These are phyloP conservation scores for Tenrec ecaudatus DNA, from an alignment of 2,113 vertebrate species.

Conservation along the genomic window DNA sequence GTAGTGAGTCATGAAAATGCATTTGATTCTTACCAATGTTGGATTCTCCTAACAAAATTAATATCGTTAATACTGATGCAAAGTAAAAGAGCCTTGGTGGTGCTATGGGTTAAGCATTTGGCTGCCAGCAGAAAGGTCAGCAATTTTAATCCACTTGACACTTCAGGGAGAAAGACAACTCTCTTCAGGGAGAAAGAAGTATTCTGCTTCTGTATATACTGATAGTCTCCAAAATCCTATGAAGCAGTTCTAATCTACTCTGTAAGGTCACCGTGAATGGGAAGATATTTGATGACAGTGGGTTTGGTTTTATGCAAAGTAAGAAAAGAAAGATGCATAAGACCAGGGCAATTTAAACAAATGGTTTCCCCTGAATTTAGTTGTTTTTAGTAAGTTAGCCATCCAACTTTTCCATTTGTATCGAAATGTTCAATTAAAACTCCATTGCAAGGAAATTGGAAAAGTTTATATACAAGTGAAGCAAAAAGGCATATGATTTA, in stretches of 20 bases:
- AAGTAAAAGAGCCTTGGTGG: neutral
- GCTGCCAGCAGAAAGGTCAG: too few species aligned
- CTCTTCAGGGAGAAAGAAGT: too few species aligned
- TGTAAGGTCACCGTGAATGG: too few species aligned
- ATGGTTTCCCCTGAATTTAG: neutral
- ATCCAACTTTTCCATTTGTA: neutral
- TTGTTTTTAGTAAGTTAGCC: neutral
- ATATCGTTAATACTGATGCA: neutral
- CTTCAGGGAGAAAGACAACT: too few species aligned
- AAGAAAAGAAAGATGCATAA: neutral
- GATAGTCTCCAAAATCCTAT: too few species aligned
- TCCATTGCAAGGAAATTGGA: neutral
- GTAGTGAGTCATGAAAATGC: neutral
- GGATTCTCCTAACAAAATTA: neutral
- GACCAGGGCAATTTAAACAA: neutral
- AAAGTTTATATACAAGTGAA: neutral
- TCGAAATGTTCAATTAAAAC: neutral
- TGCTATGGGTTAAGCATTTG: too few species aligned
- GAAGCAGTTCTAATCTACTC: too few species aligned
- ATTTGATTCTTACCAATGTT: neutral
- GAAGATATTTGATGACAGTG: too few species aligned
- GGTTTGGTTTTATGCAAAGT: neutral
- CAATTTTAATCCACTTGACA: too few species aligned
- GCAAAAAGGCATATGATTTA: neutral
- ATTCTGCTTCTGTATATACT: too few species aligned